Evolutionary conservation across 2,888 invertebrate species (phyloP), one percentile per base, ranked within the genome.

Genomic region (Congeria kusceri): DNA sequence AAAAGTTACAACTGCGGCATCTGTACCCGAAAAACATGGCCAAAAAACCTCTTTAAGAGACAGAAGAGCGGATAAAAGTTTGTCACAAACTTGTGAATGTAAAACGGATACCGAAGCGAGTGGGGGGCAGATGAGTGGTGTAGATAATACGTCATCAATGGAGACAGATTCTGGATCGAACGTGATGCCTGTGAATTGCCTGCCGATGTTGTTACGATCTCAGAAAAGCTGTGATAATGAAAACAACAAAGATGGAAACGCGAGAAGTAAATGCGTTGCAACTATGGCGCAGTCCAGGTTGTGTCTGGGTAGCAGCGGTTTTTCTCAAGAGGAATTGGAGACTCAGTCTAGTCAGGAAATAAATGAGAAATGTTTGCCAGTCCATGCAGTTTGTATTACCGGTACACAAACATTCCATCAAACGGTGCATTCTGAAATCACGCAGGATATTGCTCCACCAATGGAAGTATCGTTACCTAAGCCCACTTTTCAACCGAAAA

Each of bases 361-460:
- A 25, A 72, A 59, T 47, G 47, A 57, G 23, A 64, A 72, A 56
- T 72, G 71, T 64, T 56, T 64, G 28, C 71, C 71, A 58, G 71
- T 72, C 28, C 57, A 64, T 44, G 64, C 39, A 56, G 32, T 58
- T n/a, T 72, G 71, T 28, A 44, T 13, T 57, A 58, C 58, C 28
- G 57, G 64, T 47, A 58, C 64, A 11, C 64, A 64, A 20, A 58
- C 20, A 53, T 23, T 23, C 18, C 11, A 7, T 5, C 7, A 15
- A 53, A 25, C 53, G 25, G 53, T 53, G 20, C 20, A 25, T 15
- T 20, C 25, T 18, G 25, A 20, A 15, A 20, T 2, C 20, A 2
- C 18, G 20, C 23, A 23, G 9, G 25, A 25, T 9, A 20, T 2
- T 20, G n/a, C n/a, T 2, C 13, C 32, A 3, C 63, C 27, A 28